Evolutionary conservation across 37 sponge, comb jelly and placozoan species (phyloP).

Genomic region (Cliona cf. orientalis): DNA sequence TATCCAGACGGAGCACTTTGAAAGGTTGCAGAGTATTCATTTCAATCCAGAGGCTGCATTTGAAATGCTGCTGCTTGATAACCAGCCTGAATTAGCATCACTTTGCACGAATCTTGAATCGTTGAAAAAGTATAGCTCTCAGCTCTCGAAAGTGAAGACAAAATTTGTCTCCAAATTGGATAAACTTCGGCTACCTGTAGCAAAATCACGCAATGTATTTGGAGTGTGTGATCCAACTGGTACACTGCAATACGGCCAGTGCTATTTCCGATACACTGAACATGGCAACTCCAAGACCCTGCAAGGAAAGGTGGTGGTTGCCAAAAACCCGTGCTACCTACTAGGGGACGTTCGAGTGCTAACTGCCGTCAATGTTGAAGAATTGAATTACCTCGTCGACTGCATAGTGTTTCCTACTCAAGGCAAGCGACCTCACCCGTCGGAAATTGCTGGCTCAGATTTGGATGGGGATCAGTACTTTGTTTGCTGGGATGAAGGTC

Average conservation of each 20-base stretch:
- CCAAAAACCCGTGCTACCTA: slow-evolving; percentile 80
- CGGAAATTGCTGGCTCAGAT: slow-evolving; percentile 89
- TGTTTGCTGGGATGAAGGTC: slow-evolving; percentile 81
- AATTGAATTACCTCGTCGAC: slow-evolving; percentile 70
- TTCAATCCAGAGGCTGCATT: slow-evolving; percentile 54
- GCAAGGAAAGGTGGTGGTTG: slow-evolving; percentile 47
- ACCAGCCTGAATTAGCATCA: slow-evolving; percentile 53
- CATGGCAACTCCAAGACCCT: slow-evolving; percentile 61
- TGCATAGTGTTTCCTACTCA: slow-evolving; percentile 84
- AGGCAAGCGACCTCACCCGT: slow-evolving; percentile 76
- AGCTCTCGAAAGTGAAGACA: slow-evolving; percentile 23
- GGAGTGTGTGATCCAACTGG: slow-evolving; percentile 78
- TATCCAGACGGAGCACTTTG: slow-evolving; percentile 57
- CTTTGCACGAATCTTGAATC: slow-evolving; percentile 10
- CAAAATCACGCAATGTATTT: slow-evolving; percentile 83
- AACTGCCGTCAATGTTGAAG: slow-evolving; percentile 37
- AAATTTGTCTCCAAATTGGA: slow-evolving; percentile 57
- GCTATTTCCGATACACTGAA: slow-evolving; percentile 63
- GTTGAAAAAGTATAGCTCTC: slow-evolving; percentile 5
- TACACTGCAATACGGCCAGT: slow-evolving; percentile 76
- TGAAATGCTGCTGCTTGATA: slow-evolving; percentile 46
- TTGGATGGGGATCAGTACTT: slow-evolving; percentile 89
- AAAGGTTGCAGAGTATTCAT: slow-evolving; percentile 38
- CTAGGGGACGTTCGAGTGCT: slow-evolving; percentile 79
- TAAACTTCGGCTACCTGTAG: slow-evolving; percentile 66